A percentile compares a stretch with the other conserved stretches of the same genome.
These are phyloP conservation scores for Avahi laniger DNA, from an alignment of 2,797 vertebrate genomes.

Conservation along the genomic window DNA sequence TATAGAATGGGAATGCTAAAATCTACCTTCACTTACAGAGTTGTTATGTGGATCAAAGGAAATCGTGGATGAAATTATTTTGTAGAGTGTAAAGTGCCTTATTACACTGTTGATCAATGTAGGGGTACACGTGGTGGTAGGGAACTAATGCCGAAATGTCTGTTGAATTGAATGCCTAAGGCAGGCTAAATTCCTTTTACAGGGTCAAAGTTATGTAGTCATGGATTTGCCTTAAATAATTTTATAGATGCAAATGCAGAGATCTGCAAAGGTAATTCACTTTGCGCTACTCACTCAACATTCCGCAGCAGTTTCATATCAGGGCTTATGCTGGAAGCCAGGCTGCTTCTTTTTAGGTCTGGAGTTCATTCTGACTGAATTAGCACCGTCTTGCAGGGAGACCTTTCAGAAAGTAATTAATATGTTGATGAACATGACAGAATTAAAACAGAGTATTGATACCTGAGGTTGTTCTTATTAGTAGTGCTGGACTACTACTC, in stretches of 20 bases:
- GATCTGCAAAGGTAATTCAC: not conserved
- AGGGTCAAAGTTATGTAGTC: not conserved
- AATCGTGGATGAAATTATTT: not conserved
- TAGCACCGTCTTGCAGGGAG: no score
- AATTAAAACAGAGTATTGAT: not conserved
- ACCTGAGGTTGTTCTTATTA: not conserved
- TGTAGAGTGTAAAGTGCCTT: not conserved
- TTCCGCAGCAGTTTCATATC: not conserved
- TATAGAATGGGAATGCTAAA: not conserved
- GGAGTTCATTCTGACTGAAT: not conserved
- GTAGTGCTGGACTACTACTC: not conserved
- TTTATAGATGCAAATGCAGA: not conserved
- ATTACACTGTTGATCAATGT: not conserved
- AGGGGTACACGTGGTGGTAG: not conserved
- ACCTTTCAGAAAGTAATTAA: not conserved
- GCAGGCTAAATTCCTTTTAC: not conserved
- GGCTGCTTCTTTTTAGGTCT: not conserved
- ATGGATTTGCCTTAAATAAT: not conserved
- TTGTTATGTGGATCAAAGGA: not conserved
- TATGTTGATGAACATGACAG: not conserved
- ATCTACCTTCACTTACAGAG: not conserved
- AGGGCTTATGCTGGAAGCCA: not conserved
- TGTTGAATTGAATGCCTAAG: not conserved
- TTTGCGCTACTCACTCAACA: not conserved
- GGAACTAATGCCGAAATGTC: not conserved